These are phyloP conservation scores for Salticus scenicus DNA, from an alignment of 2,888 invertebrate species.

Conservation along the genomic window DNA sequence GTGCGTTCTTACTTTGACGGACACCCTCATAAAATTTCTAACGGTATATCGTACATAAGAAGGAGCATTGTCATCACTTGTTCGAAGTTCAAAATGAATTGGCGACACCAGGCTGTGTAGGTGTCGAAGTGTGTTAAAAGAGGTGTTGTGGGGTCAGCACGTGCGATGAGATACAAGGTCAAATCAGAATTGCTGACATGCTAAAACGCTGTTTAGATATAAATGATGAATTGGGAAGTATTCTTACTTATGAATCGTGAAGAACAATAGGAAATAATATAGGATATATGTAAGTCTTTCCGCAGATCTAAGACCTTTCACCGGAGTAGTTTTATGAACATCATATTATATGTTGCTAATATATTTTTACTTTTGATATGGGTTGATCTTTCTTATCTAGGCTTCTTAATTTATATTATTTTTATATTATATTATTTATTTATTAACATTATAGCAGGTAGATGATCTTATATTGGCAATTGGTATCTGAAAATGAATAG, in stretches of 20 bases:
- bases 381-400: too few species aligned
- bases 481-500: too few species aligned
- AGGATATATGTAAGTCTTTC: too few species aligned
- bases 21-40: conserved; percentile 31
- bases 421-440: too few species aligned
- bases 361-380: too few species aligned
- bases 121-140: background rate
- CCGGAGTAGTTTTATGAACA: too few species aligned
- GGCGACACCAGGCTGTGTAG: background rate
- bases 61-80: background rate
- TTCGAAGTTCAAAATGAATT: background rate
- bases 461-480: too few species aligned
- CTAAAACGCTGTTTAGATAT: background rate
- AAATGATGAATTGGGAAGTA: background rate
- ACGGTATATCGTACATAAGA: conserved; percentile 29
- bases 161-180: background rate
- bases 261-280: background rate
- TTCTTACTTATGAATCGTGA: background rate
- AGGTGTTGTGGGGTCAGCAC: conserved; percentile 7
- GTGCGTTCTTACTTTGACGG: background rate
- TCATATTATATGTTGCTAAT: too few species aligned
- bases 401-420: too few species aligned
- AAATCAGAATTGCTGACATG: background rate
- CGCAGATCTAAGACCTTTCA: too few species aligned
- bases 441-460: too few species aligned